These are phyloP conservation scores for Anolis apletophallus DNA, from an alignment of 2,797 vertebrate species.

Conservation along the genomic window DNA sequence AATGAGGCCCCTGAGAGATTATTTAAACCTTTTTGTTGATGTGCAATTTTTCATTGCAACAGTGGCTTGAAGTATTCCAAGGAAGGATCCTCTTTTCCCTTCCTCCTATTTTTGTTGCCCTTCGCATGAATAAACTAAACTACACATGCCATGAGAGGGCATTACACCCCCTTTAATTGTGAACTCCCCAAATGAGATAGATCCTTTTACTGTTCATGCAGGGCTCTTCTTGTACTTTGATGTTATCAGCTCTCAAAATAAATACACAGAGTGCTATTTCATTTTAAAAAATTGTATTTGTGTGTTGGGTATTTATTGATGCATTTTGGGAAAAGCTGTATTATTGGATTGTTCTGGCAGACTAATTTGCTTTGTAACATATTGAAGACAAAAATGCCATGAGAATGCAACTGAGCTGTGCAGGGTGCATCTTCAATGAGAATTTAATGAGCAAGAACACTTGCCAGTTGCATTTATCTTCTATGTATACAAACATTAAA, in stretches of 20 bases:
- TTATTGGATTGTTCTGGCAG: slow-evolving; percentile 16
- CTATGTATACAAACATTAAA: not conserved
- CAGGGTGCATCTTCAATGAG: slow-evolving; percentile 19
- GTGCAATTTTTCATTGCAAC: not conserved
- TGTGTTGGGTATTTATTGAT: slow-evolving; percentile 25
- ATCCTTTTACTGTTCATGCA: not conserved
- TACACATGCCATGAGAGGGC: not conserved
- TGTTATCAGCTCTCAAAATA: not conserved
- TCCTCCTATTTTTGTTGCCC: not conserved
- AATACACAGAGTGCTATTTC: not conserved
- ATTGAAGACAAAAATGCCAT: not conserved
- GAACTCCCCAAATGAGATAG: not conserved
- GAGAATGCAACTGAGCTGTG: not conserved
- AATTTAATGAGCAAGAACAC: slow-evolving; percentile 27
- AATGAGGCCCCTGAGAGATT: not conserved
- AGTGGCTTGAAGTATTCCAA: not conserved
- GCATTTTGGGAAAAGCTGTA: slow-evolving; percentile 7
- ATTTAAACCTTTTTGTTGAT: not conserved
- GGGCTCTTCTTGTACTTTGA: not conserved
- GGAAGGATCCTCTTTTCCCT: not conserved
- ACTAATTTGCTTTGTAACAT: not conserved
- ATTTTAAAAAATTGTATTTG: not conserved
- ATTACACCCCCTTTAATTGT: not conserved
- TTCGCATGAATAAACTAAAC: not conserved
- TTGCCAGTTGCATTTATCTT: not conserved